phyloP scores from a whole-genome alignment of 2,113 vertebrate species.

The Vanacampus margaritifer region DNA sequence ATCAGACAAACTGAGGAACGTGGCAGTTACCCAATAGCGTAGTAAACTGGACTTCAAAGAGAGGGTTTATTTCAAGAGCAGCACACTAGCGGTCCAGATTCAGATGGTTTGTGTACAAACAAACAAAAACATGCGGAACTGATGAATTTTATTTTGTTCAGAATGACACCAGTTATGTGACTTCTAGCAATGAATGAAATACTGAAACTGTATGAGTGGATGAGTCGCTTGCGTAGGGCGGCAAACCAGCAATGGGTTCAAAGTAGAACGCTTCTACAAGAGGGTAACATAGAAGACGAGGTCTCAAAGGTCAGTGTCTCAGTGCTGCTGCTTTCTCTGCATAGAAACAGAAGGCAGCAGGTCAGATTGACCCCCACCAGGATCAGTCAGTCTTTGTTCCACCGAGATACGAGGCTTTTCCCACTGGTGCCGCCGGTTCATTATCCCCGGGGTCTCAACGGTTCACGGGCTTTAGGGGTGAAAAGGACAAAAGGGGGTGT shows the following conservation, averaged over 20 bases:
- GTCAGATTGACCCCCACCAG: slow-evolving; percentile 58
- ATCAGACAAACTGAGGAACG: slow-evolving; percentile 54
- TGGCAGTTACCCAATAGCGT: slow-evolving; percentile 53
- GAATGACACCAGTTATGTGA: neutral
- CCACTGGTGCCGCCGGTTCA: slow-evolving; percentile 50
- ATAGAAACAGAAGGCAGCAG: slow-evolving; percentile 60
- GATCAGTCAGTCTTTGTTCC: slow-evolving; percentile 65
- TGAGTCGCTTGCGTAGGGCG: neutral
- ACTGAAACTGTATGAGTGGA: neutral
- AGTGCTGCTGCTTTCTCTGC: slow-evolving; percentile 44
- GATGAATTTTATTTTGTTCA: neutral
- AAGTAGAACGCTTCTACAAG: slow-evolving; percentile 18
- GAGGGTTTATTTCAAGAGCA: slow-evolving; percentile 63
- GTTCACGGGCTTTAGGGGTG: slow-evolving; percentile 53
- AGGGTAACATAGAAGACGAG: slow-evolving; percentile 4
- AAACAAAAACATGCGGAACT: neutral
- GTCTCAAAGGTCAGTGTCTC: slow-evolving; percentile 50
- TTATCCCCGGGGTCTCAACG: slow-evolving; percentile 58
- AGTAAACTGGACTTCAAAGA: slow-evolving; percentile 60
- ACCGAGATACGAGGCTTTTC: slow-evolving; percentile 40
- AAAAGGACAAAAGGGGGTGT: slow-evolving; percentile 37
- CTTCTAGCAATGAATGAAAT: neutral
- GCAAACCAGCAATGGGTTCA: slow-evolving; percentile 4
- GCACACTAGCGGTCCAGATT: slow-evolving; percentile 36
- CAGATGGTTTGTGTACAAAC: slow-evolving; percentile 42